Conservation (phyloP, 2,113 vertebrate species). For the Copsychus sechellarum region DNA sequence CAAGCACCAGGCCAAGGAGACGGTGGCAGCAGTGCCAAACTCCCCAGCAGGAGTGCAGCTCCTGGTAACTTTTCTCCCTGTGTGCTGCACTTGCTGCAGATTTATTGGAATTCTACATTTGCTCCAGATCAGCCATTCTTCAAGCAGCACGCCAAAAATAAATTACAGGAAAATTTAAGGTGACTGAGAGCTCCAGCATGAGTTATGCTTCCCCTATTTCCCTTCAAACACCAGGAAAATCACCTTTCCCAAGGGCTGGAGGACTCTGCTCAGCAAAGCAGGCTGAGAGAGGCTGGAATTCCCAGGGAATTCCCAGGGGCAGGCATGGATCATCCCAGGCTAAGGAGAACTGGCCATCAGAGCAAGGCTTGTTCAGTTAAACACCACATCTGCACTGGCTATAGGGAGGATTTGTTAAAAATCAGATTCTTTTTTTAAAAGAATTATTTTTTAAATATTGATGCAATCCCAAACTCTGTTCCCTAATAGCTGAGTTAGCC, state of each 20-base stretch:
- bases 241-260: not conserved
- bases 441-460: not conserved
- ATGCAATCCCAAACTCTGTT: not conserved
- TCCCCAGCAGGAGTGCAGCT: not conserved
- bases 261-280: not conserved
- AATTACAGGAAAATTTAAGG: not conserved
- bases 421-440: not conserved
- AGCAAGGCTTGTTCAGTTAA: not conserved
- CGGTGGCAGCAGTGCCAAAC: not conserved
- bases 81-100: not conserved
- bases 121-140: not conserved
- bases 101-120: not conserved
- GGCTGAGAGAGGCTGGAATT: not conserved
- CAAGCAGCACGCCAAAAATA: not conserved
- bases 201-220: not conserved
- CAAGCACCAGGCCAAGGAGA: not conserved
- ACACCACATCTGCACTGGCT: not conserved
- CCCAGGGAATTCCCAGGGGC: not conserved
- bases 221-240: not conserved
- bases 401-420: fast-evolving
- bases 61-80: not conserved
- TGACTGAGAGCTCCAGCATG: not conserved
- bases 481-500: not conserved
- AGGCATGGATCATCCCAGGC: not conserved
- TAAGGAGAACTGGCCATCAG: not conserved